Percentiles rank a stretch among this genome's conserved stretches.
These are phyloP conservation scores for Eupithecia inturbata DNA, from an alignment of 2,888 invertebrate genomes.

Conservation along the genomic window DNA sequence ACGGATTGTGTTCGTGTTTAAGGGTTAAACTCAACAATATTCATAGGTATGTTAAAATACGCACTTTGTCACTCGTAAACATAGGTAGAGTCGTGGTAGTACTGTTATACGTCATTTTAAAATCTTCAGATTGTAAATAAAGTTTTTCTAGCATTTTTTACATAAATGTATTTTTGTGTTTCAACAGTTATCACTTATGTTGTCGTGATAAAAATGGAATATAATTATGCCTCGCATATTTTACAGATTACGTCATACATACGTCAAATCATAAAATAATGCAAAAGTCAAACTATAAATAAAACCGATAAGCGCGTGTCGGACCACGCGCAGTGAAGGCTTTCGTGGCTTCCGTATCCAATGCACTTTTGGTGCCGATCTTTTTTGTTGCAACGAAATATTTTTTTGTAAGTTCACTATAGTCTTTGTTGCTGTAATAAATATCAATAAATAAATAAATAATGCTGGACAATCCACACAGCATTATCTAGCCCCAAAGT, in stretches of 20 bases:
- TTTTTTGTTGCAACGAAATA: no score
- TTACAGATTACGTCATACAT: background rate
- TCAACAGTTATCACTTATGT: background rate
- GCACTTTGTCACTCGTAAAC: background rate
- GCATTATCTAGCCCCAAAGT: no score
- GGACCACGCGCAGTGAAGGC: background rate
- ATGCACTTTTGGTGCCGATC: no score
- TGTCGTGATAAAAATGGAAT: background rate
- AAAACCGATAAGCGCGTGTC: background rate
- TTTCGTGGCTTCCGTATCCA: background rate
- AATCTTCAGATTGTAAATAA: background rate
- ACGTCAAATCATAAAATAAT: background rate
- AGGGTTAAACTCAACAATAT: background rate
- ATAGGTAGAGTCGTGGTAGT: background rate
- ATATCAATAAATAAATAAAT: no score
- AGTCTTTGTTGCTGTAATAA: no score
- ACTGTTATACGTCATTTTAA: background rate
- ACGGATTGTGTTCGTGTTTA: background rate
- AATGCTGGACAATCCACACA: no score
- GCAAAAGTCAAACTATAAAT: background rate
- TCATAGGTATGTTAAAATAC: background rate
- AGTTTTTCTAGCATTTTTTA: background rate
- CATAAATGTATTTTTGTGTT: background rate
- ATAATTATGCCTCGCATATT: background rate
- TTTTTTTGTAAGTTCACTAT: no score